Evolutionary conservation across 2,888 invertebrate species (phyloP).

Genomic region (Alloplasta piceator): DNA sequence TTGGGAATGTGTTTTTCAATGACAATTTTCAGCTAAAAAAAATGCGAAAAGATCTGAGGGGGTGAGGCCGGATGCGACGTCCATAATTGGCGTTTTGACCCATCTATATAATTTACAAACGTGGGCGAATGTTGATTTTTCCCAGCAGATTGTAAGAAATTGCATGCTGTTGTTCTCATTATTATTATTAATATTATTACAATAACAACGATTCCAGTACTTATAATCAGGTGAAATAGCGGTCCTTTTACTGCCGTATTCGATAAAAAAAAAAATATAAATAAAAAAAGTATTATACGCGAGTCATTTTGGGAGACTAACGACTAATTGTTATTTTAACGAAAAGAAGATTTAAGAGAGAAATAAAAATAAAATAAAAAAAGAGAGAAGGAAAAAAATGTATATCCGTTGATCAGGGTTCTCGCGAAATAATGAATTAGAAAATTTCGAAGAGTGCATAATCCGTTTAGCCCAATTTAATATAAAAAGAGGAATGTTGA

Average conservation of each 20-base stretch:
- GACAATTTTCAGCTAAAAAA: too few species aligned
- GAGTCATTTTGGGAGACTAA: constrained; percentile 49
- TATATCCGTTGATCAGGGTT: constrained; percentile 64
- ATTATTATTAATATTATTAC: constrained; percentile 34
- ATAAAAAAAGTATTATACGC: constrained; percentile 10
- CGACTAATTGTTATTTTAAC: constrained; percentile 45
- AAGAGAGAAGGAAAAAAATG: constrained; percentile 37
- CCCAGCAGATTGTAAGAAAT: constrained; percentile 31
- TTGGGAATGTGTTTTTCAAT: too few species aligned
- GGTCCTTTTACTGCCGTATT: constrained; percentile 46
- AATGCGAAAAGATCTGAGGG: too few species aligned
- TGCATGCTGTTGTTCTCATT: constrained; percentile 46
- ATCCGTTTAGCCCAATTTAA: constrained; percentile 37
- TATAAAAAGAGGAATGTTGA: constrained; percentile 48
- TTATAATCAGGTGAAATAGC: constrained; percentile 46
- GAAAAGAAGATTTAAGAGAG: constrained; percentile 6
- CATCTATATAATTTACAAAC: not conserved
- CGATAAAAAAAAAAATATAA: constrained; percentile 23
- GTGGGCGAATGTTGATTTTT: constrained; percentile 32
- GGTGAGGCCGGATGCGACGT: too few species aligned
- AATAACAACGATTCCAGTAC: constrained; percentile 58
- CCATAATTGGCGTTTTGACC: too few species aligned
- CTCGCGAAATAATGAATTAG: constrained; percentile 43
- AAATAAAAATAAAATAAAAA: not conserved
- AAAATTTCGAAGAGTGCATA: constrained; percentile 38